Percentiles rank a stretch among this genome's conserved stretches.
phyloP scores from a whole-genome alignment of 2,113 vertebrate species.

The Vanacampus margaritifer region DNA sequence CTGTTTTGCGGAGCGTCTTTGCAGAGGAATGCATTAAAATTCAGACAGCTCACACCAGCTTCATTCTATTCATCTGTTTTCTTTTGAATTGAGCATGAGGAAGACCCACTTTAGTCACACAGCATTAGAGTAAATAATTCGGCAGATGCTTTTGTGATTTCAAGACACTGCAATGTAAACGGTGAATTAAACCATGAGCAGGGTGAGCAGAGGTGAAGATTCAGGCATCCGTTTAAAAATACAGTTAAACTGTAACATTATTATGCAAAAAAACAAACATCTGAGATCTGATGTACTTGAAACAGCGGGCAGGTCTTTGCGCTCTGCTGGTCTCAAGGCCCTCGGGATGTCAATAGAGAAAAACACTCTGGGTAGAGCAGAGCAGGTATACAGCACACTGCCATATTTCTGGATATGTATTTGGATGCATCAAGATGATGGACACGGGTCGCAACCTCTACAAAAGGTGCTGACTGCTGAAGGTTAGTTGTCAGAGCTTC shows the following conservation, averaged over 20 bases:
- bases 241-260: conserved; percentile 1
- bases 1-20: conserved; percentile 16
- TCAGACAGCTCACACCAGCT: conserved; percentile 18
- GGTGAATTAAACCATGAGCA: background rate
- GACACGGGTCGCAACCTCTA: conserved; percentile 20
- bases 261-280: conserved; percentile 15
- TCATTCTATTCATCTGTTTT: background rate
- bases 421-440: conserved; percentile 3
- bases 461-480: background rate
- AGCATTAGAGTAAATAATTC: conserved; percentile 1
- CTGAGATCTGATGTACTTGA: conserved; percentile 25
- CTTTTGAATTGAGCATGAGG: conserved; percentile 1
- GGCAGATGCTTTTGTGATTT: background rate
- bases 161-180: background rate
- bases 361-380: conserved; percentile 3
- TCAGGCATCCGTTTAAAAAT: background rate
- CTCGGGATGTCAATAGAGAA: conserved; percentile 57
- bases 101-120: background rate
- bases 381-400: conserved; percentile 1
- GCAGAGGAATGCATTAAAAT: conserved; percentile 31
- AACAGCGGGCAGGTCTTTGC: conserved; percentile 12
- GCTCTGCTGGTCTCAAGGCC: conserved; percentile 29
- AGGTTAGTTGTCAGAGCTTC: conserved; percentile 41
- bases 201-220: conserved; percentile 10
- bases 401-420: background rate